These are phyloP conservation scores for Cheilosia impressa DNA, from an alignment of 2,888 invertebrate species.

Conservation along the genomic window DNA sequence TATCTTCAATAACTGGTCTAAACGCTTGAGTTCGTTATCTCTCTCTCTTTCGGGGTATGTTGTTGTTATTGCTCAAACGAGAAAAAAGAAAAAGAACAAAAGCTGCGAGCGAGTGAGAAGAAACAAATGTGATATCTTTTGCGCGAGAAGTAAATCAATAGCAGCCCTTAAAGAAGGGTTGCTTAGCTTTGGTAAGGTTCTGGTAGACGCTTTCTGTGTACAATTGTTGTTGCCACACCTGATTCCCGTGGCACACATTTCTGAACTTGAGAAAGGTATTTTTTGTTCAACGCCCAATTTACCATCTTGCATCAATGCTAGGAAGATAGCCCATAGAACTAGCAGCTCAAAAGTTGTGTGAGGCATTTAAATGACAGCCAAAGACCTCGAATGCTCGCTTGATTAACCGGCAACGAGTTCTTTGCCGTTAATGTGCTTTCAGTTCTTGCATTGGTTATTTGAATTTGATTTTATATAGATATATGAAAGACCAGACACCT, in stretches of 20 bases:
- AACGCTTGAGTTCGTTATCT: constrained; percentile 2
- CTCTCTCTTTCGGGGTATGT: constrained; percentile 3
- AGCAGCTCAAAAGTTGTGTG: no score
- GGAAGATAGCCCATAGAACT: no score
- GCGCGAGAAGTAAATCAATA: constrained; percentile 13
- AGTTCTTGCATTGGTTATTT: not conserved
- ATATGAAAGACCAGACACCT: constrained; percentile 2
- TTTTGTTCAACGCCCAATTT: no score
- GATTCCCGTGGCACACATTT: not conserved
- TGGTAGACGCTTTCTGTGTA: not conserved
- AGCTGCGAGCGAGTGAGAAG: not conserved
- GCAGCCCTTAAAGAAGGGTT: constrained; percentile 17
- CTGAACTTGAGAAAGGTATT: not conserved
- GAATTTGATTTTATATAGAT: not conserved
- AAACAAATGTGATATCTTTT: not conserved
- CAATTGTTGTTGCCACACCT: not conserved
- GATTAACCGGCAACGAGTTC: no score
- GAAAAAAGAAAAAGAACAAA: not conserved
- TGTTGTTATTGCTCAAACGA: not conserved
- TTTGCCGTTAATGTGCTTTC: no score
- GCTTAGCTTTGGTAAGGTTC: not conserved
- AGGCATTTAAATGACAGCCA: no score
- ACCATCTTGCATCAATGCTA: no score
- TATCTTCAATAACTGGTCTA: constrained; percentile 19
- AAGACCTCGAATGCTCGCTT: no score